Base-by-base conservation (phyloP, 2,888 invertebrate genomes). In the Tenthredo amoena region DNA sequence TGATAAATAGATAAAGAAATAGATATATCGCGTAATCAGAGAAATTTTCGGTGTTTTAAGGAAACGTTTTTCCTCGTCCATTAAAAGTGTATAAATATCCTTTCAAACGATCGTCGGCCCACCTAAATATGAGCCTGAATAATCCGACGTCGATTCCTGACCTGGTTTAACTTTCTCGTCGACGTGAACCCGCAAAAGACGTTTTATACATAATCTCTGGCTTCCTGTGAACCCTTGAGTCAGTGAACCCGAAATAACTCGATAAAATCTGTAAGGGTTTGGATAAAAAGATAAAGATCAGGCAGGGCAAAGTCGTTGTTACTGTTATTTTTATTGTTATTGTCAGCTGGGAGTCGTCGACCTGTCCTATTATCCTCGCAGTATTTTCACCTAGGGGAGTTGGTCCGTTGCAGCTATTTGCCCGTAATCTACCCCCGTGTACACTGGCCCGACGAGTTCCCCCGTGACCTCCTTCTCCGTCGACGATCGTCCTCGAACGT, bases 381-480 rank as follows among this genome's bases (percentile, higher is more conserved):
- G 43, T 58, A n/a, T 77, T 87, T 89, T 88, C 91, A 93, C 93
- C 93, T 90, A 93, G 86, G 65, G 93, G 92, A 34, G 93, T 93
- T 37, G 90, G 88, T 84, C 91, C 90, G 87, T 89, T 89, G 88
- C 87, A 91, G 87, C 91, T 92, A 87, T 92, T 92, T 34, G 92
- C 84, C 68, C 91, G 89, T 81, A 92, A 90, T 84, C 91, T 89
- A 86, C 84, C 88, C 40, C 91, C 89, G 71, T 90, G 90, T 26
- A 89, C 87, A 86, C 91, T 90, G 85, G 91, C 90, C 21, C 91
- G 90, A 55, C 92, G 88, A 68, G 89, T 90, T 71, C 88, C 87
- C 5, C 89, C 89, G 65, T 89, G 88, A 55, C 10, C 34, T 18
- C 10, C 34, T 18, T 77, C 77, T 26, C 50, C 77, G 31, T 55